Conservation (phyloP, 1,140 invertebrate species). For the Leucophenga varia region DNA sequence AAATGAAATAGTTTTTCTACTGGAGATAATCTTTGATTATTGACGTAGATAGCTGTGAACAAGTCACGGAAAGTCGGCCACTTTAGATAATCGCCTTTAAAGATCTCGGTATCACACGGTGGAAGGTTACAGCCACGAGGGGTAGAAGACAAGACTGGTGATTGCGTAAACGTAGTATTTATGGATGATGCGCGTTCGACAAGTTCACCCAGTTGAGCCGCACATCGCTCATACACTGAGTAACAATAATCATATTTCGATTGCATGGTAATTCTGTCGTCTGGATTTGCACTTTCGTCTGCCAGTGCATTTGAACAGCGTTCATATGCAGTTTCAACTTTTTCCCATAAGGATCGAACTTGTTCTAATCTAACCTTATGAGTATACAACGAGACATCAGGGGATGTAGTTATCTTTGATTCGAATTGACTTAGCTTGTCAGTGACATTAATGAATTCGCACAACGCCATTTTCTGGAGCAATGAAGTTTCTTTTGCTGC, state of each 20-base stretch:
- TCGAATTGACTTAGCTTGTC: too few species aligned
- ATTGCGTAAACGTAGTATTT: background rate
- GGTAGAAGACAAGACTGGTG: too few species aligned
- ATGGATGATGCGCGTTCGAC: background rate
- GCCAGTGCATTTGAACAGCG: background rate
- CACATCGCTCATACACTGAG: background rate
- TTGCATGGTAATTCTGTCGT: too few species aligned
- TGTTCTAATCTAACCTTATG: background rate
- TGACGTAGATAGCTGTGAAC: conserved; percentile 4
- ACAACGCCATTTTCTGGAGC: too few species aligned
- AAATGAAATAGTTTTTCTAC: too few species aligned
- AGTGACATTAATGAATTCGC: too few species aligned
- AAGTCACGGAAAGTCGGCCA: conserved; percentile 4
- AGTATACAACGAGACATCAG: background rate
- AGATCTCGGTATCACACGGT: conserved; percentile 7
- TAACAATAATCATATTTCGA: too few species aligned
- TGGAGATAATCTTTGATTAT: background rate
- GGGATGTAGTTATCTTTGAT: too few species aligned
- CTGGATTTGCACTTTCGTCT: too few species aligned
- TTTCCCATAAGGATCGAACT: background rate
- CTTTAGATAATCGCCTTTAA: conserved; percentile 3
- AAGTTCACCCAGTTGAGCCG: background rate
- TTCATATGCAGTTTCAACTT: background rate
- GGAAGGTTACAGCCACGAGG: background rate
- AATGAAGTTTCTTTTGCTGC: too few species aligned